Evolutionary conservation across 2,113 vertebrate genomes (phyloP).

Genomic region (Pampusana beccarii): DNA sequence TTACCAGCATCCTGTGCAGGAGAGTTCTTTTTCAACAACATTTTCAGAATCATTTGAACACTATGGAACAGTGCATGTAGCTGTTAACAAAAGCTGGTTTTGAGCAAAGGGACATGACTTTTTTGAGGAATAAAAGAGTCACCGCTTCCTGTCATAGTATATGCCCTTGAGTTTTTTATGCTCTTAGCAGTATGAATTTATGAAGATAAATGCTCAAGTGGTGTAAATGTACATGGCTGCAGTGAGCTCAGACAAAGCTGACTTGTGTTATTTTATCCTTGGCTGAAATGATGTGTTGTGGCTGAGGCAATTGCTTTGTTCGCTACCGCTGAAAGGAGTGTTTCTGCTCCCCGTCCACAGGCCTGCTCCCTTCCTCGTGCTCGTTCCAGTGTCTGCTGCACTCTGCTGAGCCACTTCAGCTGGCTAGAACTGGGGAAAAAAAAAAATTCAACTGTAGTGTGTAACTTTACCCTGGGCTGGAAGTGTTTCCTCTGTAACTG

Average conservation of each 20-base stretch:
- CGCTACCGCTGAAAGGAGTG: neutral
- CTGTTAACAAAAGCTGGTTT: neutral
- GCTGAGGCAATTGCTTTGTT: neutral
- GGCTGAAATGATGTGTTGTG: neutral
- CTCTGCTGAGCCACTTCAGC: neutral
- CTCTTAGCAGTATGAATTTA: neutral
- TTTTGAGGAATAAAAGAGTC: neutral
- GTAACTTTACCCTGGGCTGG: neutral
- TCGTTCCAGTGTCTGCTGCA: fast-evolving
- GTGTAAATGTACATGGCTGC: neutral
- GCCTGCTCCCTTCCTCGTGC: neutral
- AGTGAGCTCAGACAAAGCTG: neutral
- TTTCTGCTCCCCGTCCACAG: neutral
- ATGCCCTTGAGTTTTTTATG: neutral
- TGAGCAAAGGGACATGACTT: neutral
- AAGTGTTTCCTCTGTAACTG: neutral
- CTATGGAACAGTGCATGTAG: neutral
- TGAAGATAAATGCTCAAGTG: neutral
- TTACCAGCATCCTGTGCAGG: neutral
- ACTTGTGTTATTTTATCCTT: neutral
- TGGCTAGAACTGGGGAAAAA: neutral
- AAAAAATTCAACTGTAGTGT: neutral
- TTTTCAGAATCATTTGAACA: neutral
- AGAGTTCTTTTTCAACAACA: neutral
- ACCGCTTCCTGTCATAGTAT: neutral